Conservation (phyloP, 2,888 invertebrate species). For the Lepas anatifera region DNA sequence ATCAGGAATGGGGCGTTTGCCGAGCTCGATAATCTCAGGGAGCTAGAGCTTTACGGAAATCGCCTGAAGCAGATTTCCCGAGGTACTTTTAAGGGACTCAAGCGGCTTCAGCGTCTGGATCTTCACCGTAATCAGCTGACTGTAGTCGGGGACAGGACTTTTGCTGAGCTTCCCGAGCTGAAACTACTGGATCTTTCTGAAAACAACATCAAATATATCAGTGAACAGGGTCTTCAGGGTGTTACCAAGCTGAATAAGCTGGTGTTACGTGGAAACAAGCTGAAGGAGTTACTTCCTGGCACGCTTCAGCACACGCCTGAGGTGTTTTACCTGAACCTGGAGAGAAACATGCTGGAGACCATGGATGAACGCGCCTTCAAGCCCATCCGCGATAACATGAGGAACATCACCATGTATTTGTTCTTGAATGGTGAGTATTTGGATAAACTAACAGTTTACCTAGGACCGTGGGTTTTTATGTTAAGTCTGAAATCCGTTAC, state of each 20-base stretch:
- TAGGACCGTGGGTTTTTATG: no score
- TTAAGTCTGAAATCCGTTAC: no score
- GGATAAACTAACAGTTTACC: no score
- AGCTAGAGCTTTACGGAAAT: conserved; percentile 38
- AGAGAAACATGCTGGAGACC: conserved; percentile 61
- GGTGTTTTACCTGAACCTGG: conserved; percentile 59
- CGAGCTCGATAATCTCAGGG: conserved; percentile 27
- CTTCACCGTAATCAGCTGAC: conserved; percentile 59
- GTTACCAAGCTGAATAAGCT: conserved; percentile 56
- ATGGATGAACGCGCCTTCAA: conserved; percentile 62
- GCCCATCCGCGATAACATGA: conserved; percentile 64
- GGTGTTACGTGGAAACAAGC: conserved; percentile 60
- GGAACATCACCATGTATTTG: conserved; percentile 58
- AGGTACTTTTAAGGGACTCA: conserved; percentile 42
- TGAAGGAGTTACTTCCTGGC: conserved; percentile 55
- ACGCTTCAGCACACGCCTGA: conserved; percentile 59
- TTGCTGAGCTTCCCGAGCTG: conserved; percentile 62
- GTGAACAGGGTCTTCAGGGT: conserved; percentile 63
- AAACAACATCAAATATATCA: conserved; percentile 49
- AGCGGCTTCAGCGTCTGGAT: conserved; percentile 57
- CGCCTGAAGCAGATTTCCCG: conserved; percentile 42
- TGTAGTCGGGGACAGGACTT: conserved; percentile 64
- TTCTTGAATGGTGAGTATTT: conserved; percentile 57
- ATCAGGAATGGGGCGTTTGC: conserved; percentile 29
- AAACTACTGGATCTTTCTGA: conserved; percentile 51